Conservation (phyloP, 2,113 vertebrate species). For the Camelus dromedarius region DNA sequence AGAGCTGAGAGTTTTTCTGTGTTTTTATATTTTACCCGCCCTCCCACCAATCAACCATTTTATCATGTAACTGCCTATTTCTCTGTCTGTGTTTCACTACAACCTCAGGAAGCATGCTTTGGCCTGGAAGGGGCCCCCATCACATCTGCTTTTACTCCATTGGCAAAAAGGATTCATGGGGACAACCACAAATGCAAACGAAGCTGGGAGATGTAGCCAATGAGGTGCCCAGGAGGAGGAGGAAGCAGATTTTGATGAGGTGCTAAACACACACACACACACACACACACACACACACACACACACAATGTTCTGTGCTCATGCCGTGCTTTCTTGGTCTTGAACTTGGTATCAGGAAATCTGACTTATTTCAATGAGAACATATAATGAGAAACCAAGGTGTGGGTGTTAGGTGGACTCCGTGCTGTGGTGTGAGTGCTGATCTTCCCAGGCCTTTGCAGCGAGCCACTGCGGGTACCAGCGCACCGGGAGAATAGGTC, state of each 20-base stretch:
- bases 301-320: background rate
- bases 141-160: background rate
- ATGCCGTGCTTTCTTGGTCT: background rate
- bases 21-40: background rate
- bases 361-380: background rate
- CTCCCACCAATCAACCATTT: background rate
- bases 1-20: background rate
- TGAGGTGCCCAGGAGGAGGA: too few species aligned
- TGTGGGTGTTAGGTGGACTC: background rate
- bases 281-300: background rate
- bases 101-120: background rate
- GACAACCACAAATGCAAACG: background rate
- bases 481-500: background rate
- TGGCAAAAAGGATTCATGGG: background rate
- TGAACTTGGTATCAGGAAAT: background rate
- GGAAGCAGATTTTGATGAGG: background rate
- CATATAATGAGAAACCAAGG: background rate
- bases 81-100: background rate
- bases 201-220: background rate
- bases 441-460: background rate
- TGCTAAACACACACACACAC: background rate
- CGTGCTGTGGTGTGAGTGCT: background rate
- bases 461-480: background rate
- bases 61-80: background rate
- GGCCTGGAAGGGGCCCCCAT: background rate